Evolutionary conservation across 2,797 vertebrate genomes (phyloP).

Genomic region (Myripristis jacobus): DNA sequence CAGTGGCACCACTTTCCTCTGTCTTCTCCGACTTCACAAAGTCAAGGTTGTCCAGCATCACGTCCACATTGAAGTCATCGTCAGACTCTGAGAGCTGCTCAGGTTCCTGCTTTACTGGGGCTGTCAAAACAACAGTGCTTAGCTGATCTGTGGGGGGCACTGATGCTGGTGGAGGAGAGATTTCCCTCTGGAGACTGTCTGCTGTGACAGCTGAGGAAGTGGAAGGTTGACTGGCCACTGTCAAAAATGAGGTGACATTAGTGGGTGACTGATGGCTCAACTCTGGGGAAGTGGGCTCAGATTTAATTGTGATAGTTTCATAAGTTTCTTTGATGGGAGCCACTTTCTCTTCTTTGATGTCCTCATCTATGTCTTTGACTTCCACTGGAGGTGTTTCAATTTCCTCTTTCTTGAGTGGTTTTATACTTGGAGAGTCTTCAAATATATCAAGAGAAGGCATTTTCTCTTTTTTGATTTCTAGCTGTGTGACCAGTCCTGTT

Average conservation of each 20-base stretch:
- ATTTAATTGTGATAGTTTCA: conserved; percentile 46
- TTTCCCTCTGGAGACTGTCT: conserved; percentile 30
- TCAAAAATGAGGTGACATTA: conserved; percentile 25
- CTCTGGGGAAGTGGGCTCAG: conserved; percentile 53
- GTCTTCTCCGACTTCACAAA: conserved; percentile 70
- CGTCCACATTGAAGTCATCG: conserved; percentile 81
- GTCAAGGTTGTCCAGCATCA: conserved; percentile 82
- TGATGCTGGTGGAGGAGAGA: conserved; percentile 13
- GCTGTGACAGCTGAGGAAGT: conserved; percentile 19
- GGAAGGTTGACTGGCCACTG: not conserved
- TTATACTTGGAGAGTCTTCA: conserved; percentile 50
- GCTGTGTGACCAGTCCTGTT: conserved; percentile 28
- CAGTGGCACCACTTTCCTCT: conserved; percentile 5
- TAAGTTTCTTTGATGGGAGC: conserved; percentile 23
- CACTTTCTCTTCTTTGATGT: conserved; percentile 17
- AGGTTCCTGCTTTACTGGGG: conserved; percentile 71
- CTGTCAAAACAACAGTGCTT: not conserved
- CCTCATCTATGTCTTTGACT: conserved; percentile 32
- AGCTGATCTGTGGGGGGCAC: conserved; percentile 25
- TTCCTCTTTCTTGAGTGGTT: conserved; percentile 56
- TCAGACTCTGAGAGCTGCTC: conserved; percentile 72
- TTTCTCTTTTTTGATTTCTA: conserved; percentile 70
- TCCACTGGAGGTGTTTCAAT: not conserved
- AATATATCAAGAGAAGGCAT: conserved; percentile 59
- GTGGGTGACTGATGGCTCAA: conserved; percentile 7